Base-by-base conservation (phyloP, 2,888 invertebrate species). In the Mythimna vitellina region DNA sequence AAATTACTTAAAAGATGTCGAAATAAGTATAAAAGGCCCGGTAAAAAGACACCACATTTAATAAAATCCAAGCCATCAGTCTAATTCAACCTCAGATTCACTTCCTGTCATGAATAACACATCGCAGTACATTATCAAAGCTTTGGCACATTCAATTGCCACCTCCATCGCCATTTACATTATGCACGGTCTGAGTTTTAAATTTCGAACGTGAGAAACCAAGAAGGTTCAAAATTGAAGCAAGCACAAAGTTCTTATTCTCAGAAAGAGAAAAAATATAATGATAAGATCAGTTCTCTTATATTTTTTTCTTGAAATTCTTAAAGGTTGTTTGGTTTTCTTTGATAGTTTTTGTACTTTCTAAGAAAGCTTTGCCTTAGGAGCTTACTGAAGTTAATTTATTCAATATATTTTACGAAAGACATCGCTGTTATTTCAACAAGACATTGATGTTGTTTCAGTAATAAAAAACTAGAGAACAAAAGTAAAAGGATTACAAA, bases 61-160 rank as follows among this genome's bases (percentile, higher is more conserved):
- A 65, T 74, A 62, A 65, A 73, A 63, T 9, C 25, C 17, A 0
- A 32, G 46, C 56, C n/a, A 65, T 70, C 35, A 42, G 14, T 53
- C 53, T 66, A 69, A 82, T 62, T 58, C 65, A 42, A 73, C 57
- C 66, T 70, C 14, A 22, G 25, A 62, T 66, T 54, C 32, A 65
- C 51, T 67, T 73, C 42, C 54, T 56, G 57, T 58, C 74, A 83
- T 82, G 80, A 82, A 83, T 82, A 82, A 83, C 65, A 70, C 80
- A 82, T 77, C 53, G 29, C 38, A 49, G 62, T 76, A 74, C 63
- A 70, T 77, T 74, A 83, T 71, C 73, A 83, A 83, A 80, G 83
- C 80, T 65, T 75, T 66, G 38, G 53, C 69, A 71, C 62, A 75
- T 78, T 80, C 64, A 69, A 78, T 73, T 78, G 77, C 57, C 32